Base-by-base conservation (phyloP, 2,888 invertebrate genomes). In the Oconnorella tubifera region DNA sequence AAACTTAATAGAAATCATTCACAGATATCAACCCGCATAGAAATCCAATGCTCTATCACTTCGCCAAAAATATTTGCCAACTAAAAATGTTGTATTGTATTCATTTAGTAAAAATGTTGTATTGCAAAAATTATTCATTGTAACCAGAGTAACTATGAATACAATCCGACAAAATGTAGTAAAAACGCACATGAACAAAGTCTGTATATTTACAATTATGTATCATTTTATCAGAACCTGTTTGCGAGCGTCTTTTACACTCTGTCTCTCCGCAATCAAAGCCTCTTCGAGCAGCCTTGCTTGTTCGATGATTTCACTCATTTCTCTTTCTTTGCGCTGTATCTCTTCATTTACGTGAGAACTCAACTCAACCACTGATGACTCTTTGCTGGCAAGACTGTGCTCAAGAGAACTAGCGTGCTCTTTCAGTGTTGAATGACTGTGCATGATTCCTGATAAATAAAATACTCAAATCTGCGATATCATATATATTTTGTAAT, bases 321-420 rank as follows among this genome's bases (percentile, higher is more conserved):
- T 23, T 32, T 66, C 58, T 28, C 58, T 59, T 40, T 70, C 65
- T 40, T 58, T 59, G 19, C 40, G 27, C 33, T 62, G 27, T 29
- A 72, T 63, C n/a, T 77, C 73, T 33, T 74, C 73, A 33, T 73
- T 70, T 62, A 77, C 73, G 32, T 74, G 70, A 14, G 75, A 70
- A 61, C 76, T 77, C 56, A 80, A 70, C 51, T 78, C 76, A 2
- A 76, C 75, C 32, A 79, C 70, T 3, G 77, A 73, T 0, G 78
- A 76, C 71, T 83, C 82, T 32, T 77, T 73, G 53, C 75, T 74
- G 1, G 79, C 78, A 64, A 82, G 71, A 2, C 77, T 77, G 40
- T 74, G 75, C 72, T 82, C 82, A 56, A 82, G 70, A 57, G 77
- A 75, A 0, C 71, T 66, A 19, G 79, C 74, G 70, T 81, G 81